Conservation (phyloP, 2,797 vertebrate species). For the Cyprinodon diabolis region DNA sequence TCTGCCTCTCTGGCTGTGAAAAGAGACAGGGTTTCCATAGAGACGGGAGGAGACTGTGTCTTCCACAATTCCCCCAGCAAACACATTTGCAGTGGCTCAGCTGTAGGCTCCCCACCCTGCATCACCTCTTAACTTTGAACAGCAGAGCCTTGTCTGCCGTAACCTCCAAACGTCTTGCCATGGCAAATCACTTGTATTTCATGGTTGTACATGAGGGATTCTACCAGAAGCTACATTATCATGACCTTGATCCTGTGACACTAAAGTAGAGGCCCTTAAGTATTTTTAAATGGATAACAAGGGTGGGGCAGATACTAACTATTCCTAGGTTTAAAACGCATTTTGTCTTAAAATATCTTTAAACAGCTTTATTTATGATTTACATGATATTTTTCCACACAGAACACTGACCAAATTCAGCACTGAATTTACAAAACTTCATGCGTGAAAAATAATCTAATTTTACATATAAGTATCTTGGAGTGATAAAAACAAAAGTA, state of each 20-base stretch:
- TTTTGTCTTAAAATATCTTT: slow-evolving; percentile 8
- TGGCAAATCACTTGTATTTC: slow-evolving; percentile 28
- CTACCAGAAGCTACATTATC: slow-evolving; percentile 10
- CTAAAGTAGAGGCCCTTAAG: slow-evolving; percentile 15
- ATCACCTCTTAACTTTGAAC: slow-evolving; percentile 58
- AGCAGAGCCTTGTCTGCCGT: slow-evolving; percentile 39
- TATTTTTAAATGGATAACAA: neutral
- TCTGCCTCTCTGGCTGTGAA: slow-evolving; percentile 69
- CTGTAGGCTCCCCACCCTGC: slow-evolving; percentile 49
- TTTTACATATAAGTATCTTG: neutral
- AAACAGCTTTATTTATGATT: neutral
- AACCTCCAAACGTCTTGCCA: slow-evolving; percentile 32
- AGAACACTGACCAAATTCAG: neutral
- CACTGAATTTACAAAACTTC: neutral
- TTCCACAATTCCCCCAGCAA: slow-evolving; percentile 74
- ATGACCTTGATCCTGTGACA: slow-evolving; percentile 15
- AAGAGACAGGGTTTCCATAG: slow-evolving; percentile 82
- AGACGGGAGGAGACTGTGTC: slow-evolving; percentile 80
- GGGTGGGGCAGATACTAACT: slow-evolving; percentile 4
- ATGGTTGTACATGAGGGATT: slow-evolving; percentile 9
- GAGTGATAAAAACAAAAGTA: no score
- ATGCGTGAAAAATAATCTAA: neutral
- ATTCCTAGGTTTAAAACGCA: slow-evolving; percentile 9
- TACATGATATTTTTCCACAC: neutral
- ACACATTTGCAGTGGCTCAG: slow-evolving; percentile 54